Conservation (phyloP, 2,888 invertebrate species). For the Cataglyphis rosenhaueri region DNA sequence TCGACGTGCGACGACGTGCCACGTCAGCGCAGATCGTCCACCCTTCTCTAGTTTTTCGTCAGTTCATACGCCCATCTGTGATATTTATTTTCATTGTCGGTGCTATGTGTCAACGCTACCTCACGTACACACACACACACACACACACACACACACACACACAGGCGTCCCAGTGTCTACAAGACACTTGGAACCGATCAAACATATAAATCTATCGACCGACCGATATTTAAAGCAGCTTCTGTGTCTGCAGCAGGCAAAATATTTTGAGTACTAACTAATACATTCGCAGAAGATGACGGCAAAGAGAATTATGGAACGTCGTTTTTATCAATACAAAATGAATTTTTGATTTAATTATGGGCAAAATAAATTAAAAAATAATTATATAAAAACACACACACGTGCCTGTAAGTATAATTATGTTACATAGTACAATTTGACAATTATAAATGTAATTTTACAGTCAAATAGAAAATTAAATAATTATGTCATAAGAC, state of each 20-base stretch:
- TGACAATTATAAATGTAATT: background rate
- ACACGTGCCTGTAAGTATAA: background rate
- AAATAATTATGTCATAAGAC: background rate
- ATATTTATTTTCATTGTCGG: conserved; percentile 74
- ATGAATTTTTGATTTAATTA: background rate
- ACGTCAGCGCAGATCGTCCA: conserved; percentile 80
- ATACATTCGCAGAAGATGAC: conserved; percentile 11
- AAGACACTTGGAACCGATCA: conserved; percentile 69
- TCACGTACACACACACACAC: conserved; percentile 60
- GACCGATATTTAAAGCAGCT: conserved; percentile 47
- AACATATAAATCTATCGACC: conserved; percentile 60
- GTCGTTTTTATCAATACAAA: background rate
- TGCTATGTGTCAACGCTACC: conserved; percentile 72
- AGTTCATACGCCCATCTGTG: conserved; percentile 60
- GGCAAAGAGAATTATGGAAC: background rate
- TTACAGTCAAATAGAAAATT: background rate
- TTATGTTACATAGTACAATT: background rate
- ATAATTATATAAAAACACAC: background rate
- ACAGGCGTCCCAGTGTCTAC: conserved; percentile 63
- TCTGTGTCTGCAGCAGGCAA: background rate
- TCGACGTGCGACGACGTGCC: conserved; percentile 79
- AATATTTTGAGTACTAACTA: conserved; percentile 1
- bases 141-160: conserved; percentile 55
- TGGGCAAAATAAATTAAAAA: background rate
- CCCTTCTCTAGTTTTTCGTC: conserved; percentile 75